phyloP scores from a whole-genome alignment of 2,113 vertebrate species.

The Sinocyclocheilus maitianheensis region DNA sequence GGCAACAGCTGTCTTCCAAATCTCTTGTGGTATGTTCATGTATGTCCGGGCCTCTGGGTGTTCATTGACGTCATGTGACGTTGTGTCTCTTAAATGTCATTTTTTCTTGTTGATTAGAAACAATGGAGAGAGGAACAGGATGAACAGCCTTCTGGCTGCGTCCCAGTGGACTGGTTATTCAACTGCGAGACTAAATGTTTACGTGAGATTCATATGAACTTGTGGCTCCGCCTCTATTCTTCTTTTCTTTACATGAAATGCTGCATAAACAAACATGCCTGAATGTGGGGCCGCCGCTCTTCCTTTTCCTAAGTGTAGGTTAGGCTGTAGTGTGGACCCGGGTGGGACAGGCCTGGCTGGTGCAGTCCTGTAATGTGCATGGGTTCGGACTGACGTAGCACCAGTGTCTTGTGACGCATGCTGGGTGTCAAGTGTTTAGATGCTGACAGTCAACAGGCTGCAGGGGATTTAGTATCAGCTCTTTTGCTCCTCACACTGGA shows the following conservation, averaged over 20 bases:
- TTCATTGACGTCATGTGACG: slow-evolving; percentile 22
- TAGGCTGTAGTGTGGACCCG: background rate
- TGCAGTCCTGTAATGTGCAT: slow-evolving; percentile 63
- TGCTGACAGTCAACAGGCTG: slow-evolving; percentile 63
- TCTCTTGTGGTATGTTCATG: slow-evolving; percentile 18
- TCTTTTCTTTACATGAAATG: slow-evolving; percentile 10
- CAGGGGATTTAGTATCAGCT: slow-evolving; percentile 58
- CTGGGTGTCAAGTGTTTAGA: slow-evolving; percentile 65
- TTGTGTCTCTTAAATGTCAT: slow-evolving; percentile 12
- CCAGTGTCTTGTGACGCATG: slow-evolving; percentile 69
- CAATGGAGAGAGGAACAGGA: slow-evolving; percentile 57
- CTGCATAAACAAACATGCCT: background rate
- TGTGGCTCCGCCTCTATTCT: background rate
- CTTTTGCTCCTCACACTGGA: slow-evolving; percentile 7
- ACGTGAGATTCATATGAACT: slow-evolving; percentile 15
- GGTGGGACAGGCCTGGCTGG: background rate
- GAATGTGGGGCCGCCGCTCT: background rate
- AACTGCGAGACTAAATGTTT: slow-evolving; percentile 8
- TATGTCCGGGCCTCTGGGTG: slow-evolving; percentile 32
- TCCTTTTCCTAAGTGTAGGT: background rate
- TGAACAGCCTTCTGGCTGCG: slow-evolving; percentile 26
- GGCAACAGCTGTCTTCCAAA: slow-evolving; percentile 37
- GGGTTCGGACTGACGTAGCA: slow-evolving; percentile 68
- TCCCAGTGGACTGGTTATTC: slow-evolving; percentile 47
- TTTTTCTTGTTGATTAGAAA: slow-evolving; percentile 52